Conservation (phyloP, 2,113 vertebrate genomes). For the Lichenostomus cassidix region DNA sequence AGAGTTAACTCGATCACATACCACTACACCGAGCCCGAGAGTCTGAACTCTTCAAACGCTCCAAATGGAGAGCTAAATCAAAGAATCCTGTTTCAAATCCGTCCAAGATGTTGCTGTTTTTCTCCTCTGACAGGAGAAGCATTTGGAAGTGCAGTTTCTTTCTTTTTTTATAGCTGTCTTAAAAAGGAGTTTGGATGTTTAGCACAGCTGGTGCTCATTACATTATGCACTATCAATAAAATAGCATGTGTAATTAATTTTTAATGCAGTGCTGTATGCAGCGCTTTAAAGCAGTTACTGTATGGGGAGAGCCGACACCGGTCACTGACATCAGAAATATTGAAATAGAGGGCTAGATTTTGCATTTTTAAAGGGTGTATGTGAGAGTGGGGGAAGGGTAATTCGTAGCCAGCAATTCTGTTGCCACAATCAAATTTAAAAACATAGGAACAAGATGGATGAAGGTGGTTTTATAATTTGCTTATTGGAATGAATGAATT, state of each 20-base stretch:
- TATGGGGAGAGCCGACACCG: constrained; percentile 67
- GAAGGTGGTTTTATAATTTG: constrained; percentile 52
- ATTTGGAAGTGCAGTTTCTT: constrained; percentile 82
- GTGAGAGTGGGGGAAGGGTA: constrained; percentile 36
- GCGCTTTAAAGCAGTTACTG: constrained; percentile 80
- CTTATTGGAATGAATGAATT: constrained; percentile 28
- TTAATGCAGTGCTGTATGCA: constrained; percentile 84
- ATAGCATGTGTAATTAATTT: constrained; percentile 95
- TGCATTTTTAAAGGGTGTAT: constrained; percentile 52
- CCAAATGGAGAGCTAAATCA: constrained; percentile 79
- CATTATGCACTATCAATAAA: constrained; percentile 90
- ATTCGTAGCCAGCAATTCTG: constrained; percentile 13
- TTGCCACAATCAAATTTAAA: constrained; percentile 44
- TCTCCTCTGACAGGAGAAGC: constrained; percentile 80
- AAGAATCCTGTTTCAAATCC: constrained; percentile 81
- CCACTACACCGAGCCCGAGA: constrained; percentile 44
- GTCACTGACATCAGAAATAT: constrained; percentile 72
- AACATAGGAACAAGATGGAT: constrained; percentile 46
- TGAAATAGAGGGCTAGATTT: constrained; percentile 59
- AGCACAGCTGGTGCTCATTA: constrained; percentile 91
- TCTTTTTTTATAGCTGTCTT: constrained; percentile 88
- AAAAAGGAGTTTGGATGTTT: constrained; percentile 89
- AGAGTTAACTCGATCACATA: constrained; percentile 59
- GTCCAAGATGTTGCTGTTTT: constrained; percentile 81
- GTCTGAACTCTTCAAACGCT: constrained; percentile 73